phyloP scores from a whole-genome alignment of 23 tunicate species.

The Styela plicata region DNA sequence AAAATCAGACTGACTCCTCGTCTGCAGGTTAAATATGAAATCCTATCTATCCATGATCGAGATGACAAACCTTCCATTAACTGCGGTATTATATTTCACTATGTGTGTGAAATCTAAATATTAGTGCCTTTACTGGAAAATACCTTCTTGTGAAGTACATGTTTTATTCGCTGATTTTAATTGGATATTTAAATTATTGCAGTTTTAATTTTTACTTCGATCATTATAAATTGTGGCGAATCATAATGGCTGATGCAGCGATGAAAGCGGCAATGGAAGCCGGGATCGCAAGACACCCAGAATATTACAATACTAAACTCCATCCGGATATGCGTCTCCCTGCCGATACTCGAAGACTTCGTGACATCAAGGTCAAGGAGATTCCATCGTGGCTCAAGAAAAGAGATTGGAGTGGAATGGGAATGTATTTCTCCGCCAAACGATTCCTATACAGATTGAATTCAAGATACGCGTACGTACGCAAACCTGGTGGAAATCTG shows the following conservation, averaged over 20 bases:
- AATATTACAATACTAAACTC: slow-evolving; percentile 30
- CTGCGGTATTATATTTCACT: no score
- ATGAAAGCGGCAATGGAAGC: slow-evolving; percentile 11
- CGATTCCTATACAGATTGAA: slow-evolving; percentile 35
- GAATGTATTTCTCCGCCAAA: slow-evolving; percentile 63
- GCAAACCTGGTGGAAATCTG: slow-evolving; percentile 43
- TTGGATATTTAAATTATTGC: no score
- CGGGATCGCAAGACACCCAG: slow-evolving; percentile 33
- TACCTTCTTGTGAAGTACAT: no score
- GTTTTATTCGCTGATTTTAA: no score
- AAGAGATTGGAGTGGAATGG: slow-evolving; percentile 63
- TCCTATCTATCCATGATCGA: no score
- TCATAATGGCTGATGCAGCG: background rate
- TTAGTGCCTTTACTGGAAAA: no score
- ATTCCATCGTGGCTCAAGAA: slow-evolving; percentile 67
- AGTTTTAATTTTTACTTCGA: no score
- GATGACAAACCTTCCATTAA: no score
- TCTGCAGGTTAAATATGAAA: no score
- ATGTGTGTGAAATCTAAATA: no score
- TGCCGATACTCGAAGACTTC: slow-evolving; percentile 55
- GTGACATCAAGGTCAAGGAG: slow-evolving; percentile 73
- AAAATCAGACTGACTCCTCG: no score
- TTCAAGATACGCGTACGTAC: slow-evolving; percentile 35
- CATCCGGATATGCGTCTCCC: slow-evolving; percentile 84
- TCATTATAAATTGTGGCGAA: background rate